These are phyloP conservation scores for Sepiola atlantica DNA, from an alignment of 2,888 invertebrate genomes.

Conservation along the genomic window DNA sequence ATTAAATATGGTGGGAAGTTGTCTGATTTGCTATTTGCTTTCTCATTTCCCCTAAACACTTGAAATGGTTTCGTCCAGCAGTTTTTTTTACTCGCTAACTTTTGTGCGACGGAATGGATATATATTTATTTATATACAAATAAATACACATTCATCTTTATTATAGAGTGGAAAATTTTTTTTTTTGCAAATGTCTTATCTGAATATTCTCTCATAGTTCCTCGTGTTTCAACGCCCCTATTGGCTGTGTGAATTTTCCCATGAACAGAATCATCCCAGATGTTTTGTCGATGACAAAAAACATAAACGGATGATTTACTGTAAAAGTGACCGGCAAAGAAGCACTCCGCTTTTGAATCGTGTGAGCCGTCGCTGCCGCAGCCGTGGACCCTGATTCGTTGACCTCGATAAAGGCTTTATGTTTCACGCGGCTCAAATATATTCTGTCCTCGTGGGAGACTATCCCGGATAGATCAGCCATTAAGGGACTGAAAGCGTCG, in stretches of 20 bases:
- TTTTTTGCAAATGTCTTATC: not conserved
- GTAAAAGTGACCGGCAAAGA: slow-evolving; percentile 50
- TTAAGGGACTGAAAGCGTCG: not conserved
- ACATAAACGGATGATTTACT: slow-evolving; percentile 56
- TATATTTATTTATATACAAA: too few relatives aligned
- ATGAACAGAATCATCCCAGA: slow-evolving; percentile 53
- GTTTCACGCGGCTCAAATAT: slow-evolving; percentile 46
- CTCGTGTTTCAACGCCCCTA: not conserved
- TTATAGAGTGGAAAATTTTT: not conserved
- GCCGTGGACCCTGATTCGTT: slow-evolving; percentile 56
- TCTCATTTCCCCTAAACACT: too few relatives aligned
- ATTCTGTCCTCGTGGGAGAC: not conserved
- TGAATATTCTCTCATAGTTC: not conserved
- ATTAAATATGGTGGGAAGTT: too few relatives aligned
- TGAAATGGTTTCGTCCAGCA: too few relatives aligned
- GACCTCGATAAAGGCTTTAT: slow-evolving; percentile 53
- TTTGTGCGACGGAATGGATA: too few relatives aligned
- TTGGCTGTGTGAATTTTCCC: slow-evolving; percentile 52
- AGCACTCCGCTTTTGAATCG: slow-evolving; percentile 44
- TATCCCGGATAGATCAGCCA: not conserved
- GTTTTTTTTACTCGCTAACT: too few relatives aligned
- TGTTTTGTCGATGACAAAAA: slow-evolving; percentile 52
- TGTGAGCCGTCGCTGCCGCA: slow-evolving; percentile 52
- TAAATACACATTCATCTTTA: too few relatives aligned
- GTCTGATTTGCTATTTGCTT: too few relatives aligned